Evolutionary conservation across 2,113 vertebrate species (phyloP).

Genomic region (Phaetusa simplex): DNA sequence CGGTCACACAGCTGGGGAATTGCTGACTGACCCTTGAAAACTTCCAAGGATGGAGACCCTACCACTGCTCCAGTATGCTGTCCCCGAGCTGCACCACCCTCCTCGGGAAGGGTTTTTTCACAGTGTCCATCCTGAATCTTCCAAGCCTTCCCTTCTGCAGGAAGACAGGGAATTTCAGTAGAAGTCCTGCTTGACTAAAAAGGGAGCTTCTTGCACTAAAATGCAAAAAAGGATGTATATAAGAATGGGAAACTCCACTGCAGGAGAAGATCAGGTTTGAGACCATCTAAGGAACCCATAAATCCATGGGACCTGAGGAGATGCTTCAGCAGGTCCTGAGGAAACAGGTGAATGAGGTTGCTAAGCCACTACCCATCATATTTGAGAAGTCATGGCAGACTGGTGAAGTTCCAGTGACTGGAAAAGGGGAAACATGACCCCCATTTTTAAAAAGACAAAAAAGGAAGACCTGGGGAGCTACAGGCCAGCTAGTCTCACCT

Average conservation of each 20-base stretch:
- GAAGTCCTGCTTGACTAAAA: neutral
- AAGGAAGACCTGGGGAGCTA: neutral
- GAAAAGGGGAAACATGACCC: neutral
- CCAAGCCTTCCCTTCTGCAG: neutral
- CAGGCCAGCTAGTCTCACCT: neutral
- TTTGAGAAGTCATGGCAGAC: neutral
- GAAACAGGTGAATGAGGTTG: neutral
- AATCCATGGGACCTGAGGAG: neutral
- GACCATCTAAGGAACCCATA: neutral
- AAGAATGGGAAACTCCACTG: neutral
- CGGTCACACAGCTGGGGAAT: accelerated
- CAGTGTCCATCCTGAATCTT: neutral
- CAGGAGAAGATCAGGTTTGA: neutral
- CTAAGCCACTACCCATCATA: neutral
- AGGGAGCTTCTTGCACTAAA: neutral
- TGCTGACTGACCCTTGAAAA: neutral
- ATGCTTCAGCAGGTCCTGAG: neutral
- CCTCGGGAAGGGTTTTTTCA: neutral
- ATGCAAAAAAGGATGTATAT: neutral
- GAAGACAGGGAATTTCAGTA: neutral
- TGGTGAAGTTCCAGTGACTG: neutral
- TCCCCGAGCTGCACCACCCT: neutral
- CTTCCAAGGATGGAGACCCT: neutral
- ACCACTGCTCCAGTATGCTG: accelerated
- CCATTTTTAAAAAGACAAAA: neutral